These are phyloP conservation scores for Andrena flavipes DNA, from an alignment of 2,888 invertebrate species.

Conservation along the genomic window DNA sequence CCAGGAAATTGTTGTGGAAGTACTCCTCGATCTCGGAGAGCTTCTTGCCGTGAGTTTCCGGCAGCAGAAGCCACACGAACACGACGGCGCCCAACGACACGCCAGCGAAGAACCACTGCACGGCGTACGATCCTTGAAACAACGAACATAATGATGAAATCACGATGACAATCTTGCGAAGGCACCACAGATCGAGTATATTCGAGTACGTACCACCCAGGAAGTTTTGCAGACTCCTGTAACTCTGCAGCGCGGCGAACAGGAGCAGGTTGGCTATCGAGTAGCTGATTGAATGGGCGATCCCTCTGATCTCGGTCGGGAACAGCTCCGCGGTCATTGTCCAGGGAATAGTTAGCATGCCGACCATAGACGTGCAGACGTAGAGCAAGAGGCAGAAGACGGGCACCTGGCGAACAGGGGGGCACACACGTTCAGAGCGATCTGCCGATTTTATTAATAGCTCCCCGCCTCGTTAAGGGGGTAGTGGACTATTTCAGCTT, in stretches of 20 bases:
- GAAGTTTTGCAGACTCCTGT: constrained; percentile 78
- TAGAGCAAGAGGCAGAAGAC: constrained; percentile 86
- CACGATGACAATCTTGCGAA: no score
- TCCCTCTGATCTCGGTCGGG: constrained; percentile 87
- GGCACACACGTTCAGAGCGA: background rate
- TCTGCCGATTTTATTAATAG: no score
- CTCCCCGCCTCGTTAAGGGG: background rate
- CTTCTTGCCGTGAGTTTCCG: constrained; percentile 85
- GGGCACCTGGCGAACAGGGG: constrained; percentile 81
- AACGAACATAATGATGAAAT: no score
- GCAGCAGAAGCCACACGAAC: constrained; percentile 85
- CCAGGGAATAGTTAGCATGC: constrained; percentile 88
- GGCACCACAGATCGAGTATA: background rate
- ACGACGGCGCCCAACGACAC: constrained; percentile 84
- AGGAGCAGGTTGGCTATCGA: constrained; percentile 87
- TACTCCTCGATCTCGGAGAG: constrained; percentile 85
- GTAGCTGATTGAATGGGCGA: constrained; percentile 87
- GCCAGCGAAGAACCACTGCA: constrained; percentile 87
- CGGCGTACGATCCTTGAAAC: constrained; percentile 85
- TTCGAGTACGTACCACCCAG: constrained; percentile 76
- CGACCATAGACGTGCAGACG: constrained; percentile 87
- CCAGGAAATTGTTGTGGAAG: constrained; percentile 83
- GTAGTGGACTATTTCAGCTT: no score
- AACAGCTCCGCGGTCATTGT: constrained; percentile 89
- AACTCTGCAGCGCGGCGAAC: constrained; percentile 87